Evolutionary conservation across 2,888 invertebrate species (phyloP), one percentile per base, ranked within the genome.

Genomic region (Microplitis manilae): DNA sequence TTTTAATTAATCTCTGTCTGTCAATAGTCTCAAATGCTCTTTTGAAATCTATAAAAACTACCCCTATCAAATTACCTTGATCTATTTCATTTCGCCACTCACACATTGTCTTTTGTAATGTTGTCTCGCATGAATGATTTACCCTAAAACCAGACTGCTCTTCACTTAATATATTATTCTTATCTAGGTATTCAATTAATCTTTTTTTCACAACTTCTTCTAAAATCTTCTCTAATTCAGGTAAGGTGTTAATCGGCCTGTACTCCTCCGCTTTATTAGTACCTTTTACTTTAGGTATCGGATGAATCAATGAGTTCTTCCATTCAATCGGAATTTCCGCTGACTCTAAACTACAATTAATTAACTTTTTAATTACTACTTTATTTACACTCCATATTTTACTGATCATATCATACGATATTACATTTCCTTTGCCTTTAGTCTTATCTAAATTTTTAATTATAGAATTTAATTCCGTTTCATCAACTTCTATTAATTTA

Each of bases 81-180:
- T 78, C 77, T 1, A 70, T 40, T 5, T 62, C 73, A 8, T 20
- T 40, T 76, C 70, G 75, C 78, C 77, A 79, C 13, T 50, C 71
- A 61, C 30, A 72, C 17, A 79, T 62, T 9, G 70, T 72, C 17
- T 72, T 73, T 17, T 77, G 76, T 9, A 77, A 39, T 62, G 65
- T 69, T 4, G 77, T 77, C 61, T 80, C 80, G 61, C 80, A 80
- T 15, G 79, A 80, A 41, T 76, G 72, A 4, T 64, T 6, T 41
- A 72, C 69, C 9, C 78, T 69, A 59, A 79, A 79, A 6, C 80
- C 80, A 17, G 78, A 80, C 72, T 78, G 78, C n/a, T 76, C 59
- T 1, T 77, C 64, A 20, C 30, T 73, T n/a, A 79, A 60, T 76
- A 62, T 13, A 70, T 50, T 17, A 74, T 73, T 68, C 8, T 61